phyloP scores from a whole-genome alignment of 64 coral and sea anemone genomes.

The Cladopsammia gracilis region DNA sequence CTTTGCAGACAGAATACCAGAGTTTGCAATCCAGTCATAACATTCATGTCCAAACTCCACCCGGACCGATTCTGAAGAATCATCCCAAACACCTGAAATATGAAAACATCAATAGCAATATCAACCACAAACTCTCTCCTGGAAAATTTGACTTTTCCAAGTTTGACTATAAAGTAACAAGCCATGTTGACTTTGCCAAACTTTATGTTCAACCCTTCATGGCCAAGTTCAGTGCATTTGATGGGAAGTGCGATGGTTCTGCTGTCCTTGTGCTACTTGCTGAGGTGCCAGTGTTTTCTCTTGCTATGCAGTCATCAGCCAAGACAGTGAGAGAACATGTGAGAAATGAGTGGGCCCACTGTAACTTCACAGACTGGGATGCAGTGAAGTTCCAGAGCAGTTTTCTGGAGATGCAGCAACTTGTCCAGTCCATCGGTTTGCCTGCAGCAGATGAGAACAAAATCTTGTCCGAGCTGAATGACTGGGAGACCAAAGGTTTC shows the following conservation, averaged over 20 bases:
- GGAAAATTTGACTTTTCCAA: not conserved
- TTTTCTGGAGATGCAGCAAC: constrained; percentile 40
- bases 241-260: constrained; percentile 29
- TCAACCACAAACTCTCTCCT: not conserved
- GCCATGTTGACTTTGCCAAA: constrained; percentile 50
- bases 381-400: not conserved
- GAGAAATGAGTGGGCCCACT: not conserved
- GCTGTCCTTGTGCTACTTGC: constrained; percentile 13
- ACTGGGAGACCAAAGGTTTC: too few relatives aligned
- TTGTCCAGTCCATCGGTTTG: constrained; percentile 13
- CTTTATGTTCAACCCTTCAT: constrained; percentile 46
- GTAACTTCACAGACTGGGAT: constrained; percentile 38
- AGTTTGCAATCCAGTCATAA: not conserved
- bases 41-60: constrained; percentile 10
- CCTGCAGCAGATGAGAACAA: not conserved
- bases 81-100: constrained; percentile 26
- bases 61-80: constrained; percentile 24
- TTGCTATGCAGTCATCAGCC: not conserved
- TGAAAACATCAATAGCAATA: constrained; percentile 36
- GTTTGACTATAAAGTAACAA: constrained; percentile 43
- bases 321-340: constrained; percentile 24
- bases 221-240: constrained; percentile 44
- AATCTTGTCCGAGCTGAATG: too few relatives aligned
- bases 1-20: constrained; percentile 28
- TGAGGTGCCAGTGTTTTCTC: not conserved